These are phyloP conservation scores for Budorcas taxicolor DNA, from an alignment of 2,113 vertebrate species.

Conservation along the genomic window DNA sequence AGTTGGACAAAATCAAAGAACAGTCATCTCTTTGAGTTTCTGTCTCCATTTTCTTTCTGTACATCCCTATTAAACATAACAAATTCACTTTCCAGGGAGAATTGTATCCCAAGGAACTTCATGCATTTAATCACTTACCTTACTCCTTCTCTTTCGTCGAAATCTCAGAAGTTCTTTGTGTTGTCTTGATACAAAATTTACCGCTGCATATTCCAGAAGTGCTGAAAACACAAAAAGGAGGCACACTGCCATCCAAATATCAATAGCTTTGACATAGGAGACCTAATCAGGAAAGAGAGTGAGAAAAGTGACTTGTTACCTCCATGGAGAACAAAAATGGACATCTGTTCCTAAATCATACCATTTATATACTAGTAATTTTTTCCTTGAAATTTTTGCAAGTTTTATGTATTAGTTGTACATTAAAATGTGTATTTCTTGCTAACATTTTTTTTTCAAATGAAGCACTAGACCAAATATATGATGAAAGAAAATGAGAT, in stretches of 20 bases:
- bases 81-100: neutral
- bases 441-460: neutral
- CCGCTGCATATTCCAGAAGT: slow-evolving; percentile 95
- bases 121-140: slow-evolving; percentile 79
- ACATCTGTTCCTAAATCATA: neutral
- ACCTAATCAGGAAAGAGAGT: slow-evolving; percentile 80
- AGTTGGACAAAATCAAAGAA: neutral
- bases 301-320: neutral
- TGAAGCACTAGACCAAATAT: neutral
- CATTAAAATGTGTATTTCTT: neutral
- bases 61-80: neutral
- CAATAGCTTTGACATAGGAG: slow-evolving; percentile 97
- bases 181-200: slow-evolving; percentile 97
- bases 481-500: neutral
- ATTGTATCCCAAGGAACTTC: neutral
- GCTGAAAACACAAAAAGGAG: slow-evolving; percentile 98
- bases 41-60: neutral
- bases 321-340: neutral
- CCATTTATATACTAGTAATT: neutral
- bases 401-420: neutral
- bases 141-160: slow-evolving; percentile 87
- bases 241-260: slow-evolving; percentile 99
- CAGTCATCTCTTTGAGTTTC: neutral
- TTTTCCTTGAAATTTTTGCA: neutral
- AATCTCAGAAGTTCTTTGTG: slow-evolving; percentile 96